Evolutionary conservation across 2,888 invertebrate species (phyloP), one percentile per base, ranked within the genome.

Genomic region (Helicoverpa assulta): DNA sequence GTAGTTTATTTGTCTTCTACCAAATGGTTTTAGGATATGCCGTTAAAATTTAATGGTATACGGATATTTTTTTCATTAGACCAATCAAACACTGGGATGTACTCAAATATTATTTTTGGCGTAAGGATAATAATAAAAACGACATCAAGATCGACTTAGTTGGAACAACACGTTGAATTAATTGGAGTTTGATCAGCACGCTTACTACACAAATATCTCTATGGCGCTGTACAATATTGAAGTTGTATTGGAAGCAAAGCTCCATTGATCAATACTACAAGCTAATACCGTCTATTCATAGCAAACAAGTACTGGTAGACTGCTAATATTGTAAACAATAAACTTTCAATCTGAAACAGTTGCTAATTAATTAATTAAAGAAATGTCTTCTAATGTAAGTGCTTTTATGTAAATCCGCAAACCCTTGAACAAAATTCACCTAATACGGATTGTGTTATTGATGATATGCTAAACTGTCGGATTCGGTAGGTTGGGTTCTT

Each of bases 1-100:
- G 51, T 66, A 77, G 87, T 91, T 90, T 90, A 87, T 90, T 89
- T 80, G 89, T 86, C 81, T 84, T 86, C 74, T 74, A 80, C 37
- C 76, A 69, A 86, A 87, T 82, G 80, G 85, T 81, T 87, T 85
- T 85, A 86, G 86, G 85, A 86, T 87, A 78, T 76, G 72, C 80
- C 79, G 83, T 91, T 86, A 87, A 86, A 84, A 68, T 76, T 66
- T 86, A 84, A 90, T 87, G 83, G 80, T 75, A 82, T 80, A 81
- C 84, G 88, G 85, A 90, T 88, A 87, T 85, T 86, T 87, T 86
- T 79, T 78, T 40, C 60, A 73, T 73, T 80, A 75, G 72, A 70
- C 69, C 72, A 33, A 67, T 70, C 59, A 67, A 71, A 83, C 68
- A 69, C 78, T 61, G 16, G 59, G 40, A 67, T 61, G 33, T 58